Conservation (phyloP, 2,888 invertebrate genomes). For the Mesorhabditis belari region DNA sequence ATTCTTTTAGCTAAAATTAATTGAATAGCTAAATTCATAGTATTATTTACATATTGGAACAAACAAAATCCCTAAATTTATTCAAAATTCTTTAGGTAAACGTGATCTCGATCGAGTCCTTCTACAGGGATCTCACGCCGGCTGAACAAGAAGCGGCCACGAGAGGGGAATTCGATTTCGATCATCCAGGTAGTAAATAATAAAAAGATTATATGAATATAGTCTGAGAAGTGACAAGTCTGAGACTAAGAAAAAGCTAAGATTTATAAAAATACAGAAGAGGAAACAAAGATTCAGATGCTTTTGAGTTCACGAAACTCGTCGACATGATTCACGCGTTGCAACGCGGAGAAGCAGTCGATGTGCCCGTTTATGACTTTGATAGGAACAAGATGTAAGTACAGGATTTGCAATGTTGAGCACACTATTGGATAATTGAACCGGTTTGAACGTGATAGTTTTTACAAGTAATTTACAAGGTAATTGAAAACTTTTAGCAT, state of each 20-base stretch:
- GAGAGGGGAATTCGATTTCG: slow-evolving; percentile 86
- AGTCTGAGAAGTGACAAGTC: too few species aligned
- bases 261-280: too few species aligned
- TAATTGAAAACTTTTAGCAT: slow-evolving; percentile 67
- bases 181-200: slow-evolving; percentile 70
- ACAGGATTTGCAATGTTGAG: too few species aligned
- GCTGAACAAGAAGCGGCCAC: slow-evolving; percentile 73
- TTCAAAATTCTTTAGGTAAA: slow-evolving; percentile 66
- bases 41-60: too few species aligned
- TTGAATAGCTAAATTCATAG: neutral
- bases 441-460: neutral
- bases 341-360: slow-evolving; percentile 75
- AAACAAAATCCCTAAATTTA: too few species aligned
- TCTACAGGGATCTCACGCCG: slow-evolving; percentile 78
- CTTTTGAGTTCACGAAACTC: slow-evolving; percentile 83
- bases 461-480: neutral
- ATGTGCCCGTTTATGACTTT: slow-evolving; percentile 88
- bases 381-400: slow-evolving; percentile 75
- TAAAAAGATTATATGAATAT: neutral
- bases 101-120: slow-evolving; percentile 90
- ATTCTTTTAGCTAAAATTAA: too few species aligned
- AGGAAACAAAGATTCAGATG: slow-evolving; percentile 62
- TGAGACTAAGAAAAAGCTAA: too few species aligned
- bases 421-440: too few species aligned
- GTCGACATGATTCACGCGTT: slow-evolving; percentile 74